Evolutionary conservation across 2,888 invertebrate genomes (phyloP), one percentile per base, ranked within the genome.

Genomic region (Tiliacea aurago): DNA sequence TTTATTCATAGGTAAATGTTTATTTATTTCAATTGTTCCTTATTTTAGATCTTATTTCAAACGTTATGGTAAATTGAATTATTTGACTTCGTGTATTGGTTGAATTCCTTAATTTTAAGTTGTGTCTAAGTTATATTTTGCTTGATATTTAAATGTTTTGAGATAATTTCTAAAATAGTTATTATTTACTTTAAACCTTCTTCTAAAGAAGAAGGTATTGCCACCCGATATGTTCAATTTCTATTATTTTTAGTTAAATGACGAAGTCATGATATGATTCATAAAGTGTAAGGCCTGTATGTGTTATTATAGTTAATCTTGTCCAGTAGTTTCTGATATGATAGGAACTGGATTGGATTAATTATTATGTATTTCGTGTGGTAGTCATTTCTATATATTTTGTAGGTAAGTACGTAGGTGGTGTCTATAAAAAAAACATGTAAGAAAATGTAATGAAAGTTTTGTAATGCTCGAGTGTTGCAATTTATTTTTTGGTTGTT

Each of bases 221-320:
- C 86, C 87, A 86, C 86, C 86, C 74, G 72, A 79, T 76, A 86
- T 86, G 86, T 86, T 86, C 86, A 86, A 80, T 79, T 62, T 72
- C 61, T 81, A 61, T 85, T 70, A 49, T 41, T 20, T 45, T 73
- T 85, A 78, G 58, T 76, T 59, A 76, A 76, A 75, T 80, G 80
- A 85, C 79, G 43, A 72, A 81, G 80, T 87, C 81, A 80, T 76
- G 11, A 62, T 49, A 76, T 77, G 15, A 59, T 47, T 65, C 65
- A 72, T 77, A 56, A 56, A 75, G 62, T 78, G 41, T 84, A 77
- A 70, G 76, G 20, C 70, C 66, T 66, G 45, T 68, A 68, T 73
- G 61, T 65, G n/a, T 23, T 71, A 37, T 59, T 66, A 61, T 73
- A 70, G 65, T 71, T 73, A 47, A 51, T 81, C 23, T 67, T 65